Conservation (phyloP, 2,888 invertebrate genomes). For the Tetragonula carbonaria region DNA sequence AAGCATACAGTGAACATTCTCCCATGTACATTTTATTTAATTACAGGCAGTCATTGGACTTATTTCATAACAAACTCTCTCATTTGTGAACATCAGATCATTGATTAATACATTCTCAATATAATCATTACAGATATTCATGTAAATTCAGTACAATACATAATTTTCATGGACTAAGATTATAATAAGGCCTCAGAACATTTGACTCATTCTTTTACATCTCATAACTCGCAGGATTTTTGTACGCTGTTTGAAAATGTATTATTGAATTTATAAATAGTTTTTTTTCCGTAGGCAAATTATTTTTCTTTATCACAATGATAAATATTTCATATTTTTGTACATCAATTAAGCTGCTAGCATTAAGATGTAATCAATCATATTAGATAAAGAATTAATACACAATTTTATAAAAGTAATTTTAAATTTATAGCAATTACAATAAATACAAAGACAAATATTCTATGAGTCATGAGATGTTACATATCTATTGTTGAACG, state of each 20-base stretch:
- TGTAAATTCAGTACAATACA: slow-evolving; percentile 68
- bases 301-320: not conserved
- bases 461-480: slow-evolving; percentile 66
- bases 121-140: slow-evolving; percentile 64
- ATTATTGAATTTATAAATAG: not conserved
- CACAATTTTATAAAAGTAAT: not conserved
- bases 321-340: not conserved
- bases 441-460: slow-evolving; percentile 23
- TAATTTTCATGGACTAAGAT: slow-evolving; percentile 70
- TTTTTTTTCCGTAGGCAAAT: not conserved
- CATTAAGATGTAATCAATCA: not conserved
- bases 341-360: not conserved
- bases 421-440: not conserved
- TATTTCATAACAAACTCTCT: slow-evolving; percentile 78
- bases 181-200: slow-evolving; percentile 79
- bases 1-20: slow-evolving; percentile 81
- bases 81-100: slow-evolving; percentile 68
- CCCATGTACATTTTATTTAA: slow-evolving; percentile 76
- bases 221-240: slow-evolving; percentile 62
- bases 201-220: slow-evolving; percentile 66
- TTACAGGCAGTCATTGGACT: slow-evolving; percentile 81
- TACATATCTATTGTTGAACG: slow-evolving; percentile 65
- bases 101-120: slow-evolving; percentile 65
- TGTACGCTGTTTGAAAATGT: not conserved
- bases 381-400: not conserved